Evolutionary conservation across 1,140 invertebrate genomes (phyloP).

Genomic region (Drosophila kanapiae): DNA sequence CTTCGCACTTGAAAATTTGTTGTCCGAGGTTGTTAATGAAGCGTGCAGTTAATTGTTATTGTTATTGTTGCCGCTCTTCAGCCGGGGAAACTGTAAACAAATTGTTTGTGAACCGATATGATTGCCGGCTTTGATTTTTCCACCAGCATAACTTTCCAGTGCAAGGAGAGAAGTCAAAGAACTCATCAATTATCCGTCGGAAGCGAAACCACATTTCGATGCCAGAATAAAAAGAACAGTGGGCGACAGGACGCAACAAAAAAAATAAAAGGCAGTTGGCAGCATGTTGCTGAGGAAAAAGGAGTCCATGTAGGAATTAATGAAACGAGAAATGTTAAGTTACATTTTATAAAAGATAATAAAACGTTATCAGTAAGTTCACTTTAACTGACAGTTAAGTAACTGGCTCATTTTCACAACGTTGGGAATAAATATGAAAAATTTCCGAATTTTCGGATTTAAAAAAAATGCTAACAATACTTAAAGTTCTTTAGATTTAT

Average conservation of each 20-base stretch:
- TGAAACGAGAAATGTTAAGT: neutral
- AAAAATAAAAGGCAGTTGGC: neutral
- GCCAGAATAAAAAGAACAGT: neutral
- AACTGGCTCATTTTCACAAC: no score
- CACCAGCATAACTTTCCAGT: slow-evolving; percentile 39
- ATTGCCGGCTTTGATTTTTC: slow-evolving; percentile 57
- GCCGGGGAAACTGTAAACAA: slow-evolving; percentile 50
- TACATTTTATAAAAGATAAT: no score
- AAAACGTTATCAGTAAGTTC: no score
- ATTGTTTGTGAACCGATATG: slow-evolving; percentile 48
- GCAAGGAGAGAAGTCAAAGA: slow-evolving; percentile 50
- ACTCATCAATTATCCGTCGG: slow-evolving; percentile 52
- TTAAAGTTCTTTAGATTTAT: no score
- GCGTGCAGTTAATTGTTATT: slow-evolving; percentile 75
- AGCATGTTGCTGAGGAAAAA: slow-evolving; percentile 6
- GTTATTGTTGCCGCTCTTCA: slow-evolving; percentile 36
- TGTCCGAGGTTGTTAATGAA: slow-evolving; percentile 75
- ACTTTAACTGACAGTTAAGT: no score
- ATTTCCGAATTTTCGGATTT: no score
- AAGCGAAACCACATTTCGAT: slow-evolving; percentile 18
- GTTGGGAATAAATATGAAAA: no score
- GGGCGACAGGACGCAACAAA: neutral
- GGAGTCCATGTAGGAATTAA: neutral
- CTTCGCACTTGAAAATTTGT: slow-evolving; percentile 77
- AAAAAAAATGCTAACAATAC: no score